Percentiles rank a stretch among this genome's conserved stretches.
Evolutionary conservation across 2,113 vertebrate species (phyloP).

Genomic region (Heterotilapia buettikoferi): DNA sequence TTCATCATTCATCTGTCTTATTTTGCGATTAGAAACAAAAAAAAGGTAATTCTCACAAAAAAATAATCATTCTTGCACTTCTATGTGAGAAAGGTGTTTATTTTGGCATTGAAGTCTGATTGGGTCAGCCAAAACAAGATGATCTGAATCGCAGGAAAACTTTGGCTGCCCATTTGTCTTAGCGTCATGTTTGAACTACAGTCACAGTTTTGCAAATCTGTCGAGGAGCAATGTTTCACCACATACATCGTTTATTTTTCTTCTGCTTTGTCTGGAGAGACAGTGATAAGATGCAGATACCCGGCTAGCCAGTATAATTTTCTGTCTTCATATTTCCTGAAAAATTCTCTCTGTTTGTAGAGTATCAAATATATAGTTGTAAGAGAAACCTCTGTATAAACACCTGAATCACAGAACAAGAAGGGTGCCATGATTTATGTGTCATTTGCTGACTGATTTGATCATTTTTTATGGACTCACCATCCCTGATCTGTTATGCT

Average conservation of each 20-base stretch:
- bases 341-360: background rate
- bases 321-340: background rate
- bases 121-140: conserved; percentile 48
- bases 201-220: background rate
- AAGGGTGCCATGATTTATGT: background rate
- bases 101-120: conserved; percentile 12
- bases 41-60: background rate
- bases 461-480: background rate
- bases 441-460: background rate
- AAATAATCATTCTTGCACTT: conserved; percentile 11
- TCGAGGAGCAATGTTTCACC: background rate
- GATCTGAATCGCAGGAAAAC: conserved; percentile 60
- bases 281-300: background rate
- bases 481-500: background rate
- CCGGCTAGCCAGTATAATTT: background rate
- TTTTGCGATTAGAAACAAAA: background rate
- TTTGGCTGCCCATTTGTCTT: conserved; percentile 21
- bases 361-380: background rate
- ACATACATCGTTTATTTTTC: background rate
- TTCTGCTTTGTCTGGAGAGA: background rate
- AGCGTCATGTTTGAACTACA: conserved; percentile 18
- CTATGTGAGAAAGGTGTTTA: conserved; percentile 33
- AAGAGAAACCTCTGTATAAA: background rate
- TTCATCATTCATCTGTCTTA: background rate
- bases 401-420: background rate